Evolutionary conservation across 2,888 invertebrate species (phyloP), one percentile per base, ranked within the genome.

Genomic region (Pyrgus malvae): DNA sequence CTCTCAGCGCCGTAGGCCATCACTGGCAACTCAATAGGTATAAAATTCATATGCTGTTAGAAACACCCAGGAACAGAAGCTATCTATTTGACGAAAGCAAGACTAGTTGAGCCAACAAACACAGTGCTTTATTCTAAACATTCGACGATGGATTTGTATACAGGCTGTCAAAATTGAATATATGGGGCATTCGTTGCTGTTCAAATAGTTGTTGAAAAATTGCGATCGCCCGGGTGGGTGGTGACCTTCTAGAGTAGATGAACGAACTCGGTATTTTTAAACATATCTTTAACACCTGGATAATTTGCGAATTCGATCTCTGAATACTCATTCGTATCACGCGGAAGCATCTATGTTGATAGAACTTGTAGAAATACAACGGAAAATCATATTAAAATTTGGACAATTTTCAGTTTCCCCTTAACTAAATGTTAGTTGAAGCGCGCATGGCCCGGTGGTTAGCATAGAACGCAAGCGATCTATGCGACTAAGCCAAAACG

Each of bases 221-320:
- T 60, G 48, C 44, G 53, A 42, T 46, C 29, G 7, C 48, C 19
- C 49, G 44, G 56, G 76, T 73, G 73, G 74, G 74, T 67, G 73
- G 63, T 62, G 74, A 66, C 74, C 73, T 73, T 70, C 70, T 60
- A 53, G 62, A 64, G 62, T 83, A 68, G 82, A 81, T 78, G 78
- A 85, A 84, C 83, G 83, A 82, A 83, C 80, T 74, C 64, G 70
- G 63, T 88, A 88, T 84, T 81, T 86, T 87, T 89, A 87, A 83
- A 79, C 57, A 65, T 66, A 60, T 76, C 67, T 71, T 65, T 78
- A 73, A 70, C 82, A 81, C 80, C 78, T 83, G 81, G 62, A 68
- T 61, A 61, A 66, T 77, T 77, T 67, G 79, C 77, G 72, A 79
- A 80, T 67, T 78, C 77, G 72, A 79, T 79, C 73, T 77, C 68